A percentile compares a stretch with the other conserved stretches of the same genome.
Evolutionary conservation across 2,113 vertebrate genomes (phyloP).

Genomic region (Peucedramus taeniatus): DNA sequence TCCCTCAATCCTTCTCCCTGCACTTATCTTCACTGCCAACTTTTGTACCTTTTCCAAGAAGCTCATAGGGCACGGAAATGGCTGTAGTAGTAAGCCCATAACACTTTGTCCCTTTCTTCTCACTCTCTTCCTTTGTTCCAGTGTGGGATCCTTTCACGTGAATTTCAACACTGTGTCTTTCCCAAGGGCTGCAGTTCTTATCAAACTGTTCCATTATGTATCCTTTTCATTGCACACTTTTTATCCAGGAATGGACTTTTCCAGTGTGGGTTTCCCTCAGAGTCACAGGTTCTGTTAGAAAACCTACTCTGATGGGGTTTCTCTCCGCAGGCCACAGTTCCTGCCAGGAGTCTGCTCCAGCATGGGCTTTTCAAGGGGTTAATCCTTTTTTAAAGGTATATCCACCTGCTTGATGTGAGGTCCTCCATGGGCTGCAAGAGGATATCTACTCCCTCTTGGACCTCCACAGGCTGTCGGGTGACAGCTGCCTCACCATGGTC

Average conservation of each 20-base stretch:
- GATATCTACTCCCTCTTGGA: neutral
- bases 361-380: neutral
- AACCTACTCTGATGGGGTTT: neutral
- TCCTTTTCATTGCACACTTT: rapidly evolving
- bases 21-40: neutral
- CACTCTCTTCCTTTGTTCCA: neutral
- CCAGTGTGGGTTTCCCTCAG: rapidly evolving
- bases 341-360: neutral
- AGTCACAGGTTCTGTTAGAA: neutral
- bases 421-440: neutral
- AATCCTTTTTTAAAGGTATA: neutral
- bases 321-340: neutral
- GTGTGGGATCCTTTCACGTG: neutral
- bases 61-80: neutral
- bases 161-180: neutral
- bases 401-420: neutral
- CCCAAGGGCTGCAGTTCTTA: neutral
- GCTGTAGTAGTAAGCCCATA: rapidly evolving
- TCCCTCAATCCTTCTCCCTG: neutral
- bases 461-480: rapidly evolving
- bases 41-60: neutral
- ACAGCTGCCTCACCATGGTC: neutral
- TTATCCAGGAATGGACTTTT: neutral
- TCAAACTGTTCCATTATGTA: neutral
- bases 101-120: neutral